Evolutionary conservation across 2,113 vertebrate species (phyloP).

Genomic region (Hydrolagus affinis): DNA sequence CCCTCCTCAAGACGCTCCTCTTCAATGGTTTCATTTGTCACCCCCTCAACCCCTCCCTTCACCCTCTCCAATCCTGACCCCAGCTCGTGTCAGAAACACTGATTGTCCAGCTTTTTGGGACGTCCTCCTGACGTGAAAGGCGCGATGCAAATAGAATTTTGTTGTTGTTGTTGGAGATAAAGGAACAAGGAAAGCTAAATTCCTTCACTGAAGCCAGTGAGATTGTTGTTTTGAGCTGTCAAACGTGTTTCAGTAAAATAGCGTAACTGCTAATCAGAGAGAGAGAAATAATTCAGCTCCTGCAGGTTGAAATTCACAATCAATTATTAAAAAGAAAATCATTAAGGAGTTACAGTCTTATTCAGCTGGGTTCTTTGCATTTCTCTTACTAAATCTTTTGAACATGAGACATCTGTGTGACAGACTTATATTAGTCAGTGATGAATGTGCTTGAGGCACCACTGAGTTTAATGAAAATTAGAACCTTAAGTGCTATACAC

Average conservation of each 20-base stretch:
- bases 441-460: conserved; percentile 19
- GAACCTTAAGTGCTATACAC: conserved; percentile 17
- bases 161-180: too few relatives aligned
- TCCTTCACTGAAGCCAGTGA: background rate
- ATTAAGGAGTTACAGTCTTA: conserved; percentile 1
- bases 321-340: conserved; percentile 24
- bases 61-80: too few relatives aligned
- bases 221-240: background rate
- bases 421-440: conserved; percentile 17
- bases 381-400: conserved; percentile 16
- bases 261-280: background rate
- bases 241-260: background rate
- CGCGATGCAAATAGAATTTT: too few relatives aligned
- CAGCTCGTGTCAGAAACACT: too few relatives aligned
- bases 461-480: conserved; percentile 27
- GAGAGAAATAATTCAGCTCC: background rate
- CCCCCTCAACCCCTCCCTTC: too few relatives aligned
- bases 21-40: too few relatives aligned
- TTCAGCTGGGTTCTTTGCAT: conserved; percentile 1
- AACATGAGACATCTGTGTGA: conserved; percentile 18
- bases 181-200: background rate
- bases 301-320: background rate
- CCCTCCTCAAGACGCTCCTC: too few relatives aligned
- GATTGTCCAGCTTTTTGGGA: too few relatives aligned
- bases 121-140: too few relatives aligned